These are phyloP conservation scores for Trematomus loennbergii DNA, from an alignment of 2,113 vertebrate genomes.

Conservation along the genomic window DNA sequence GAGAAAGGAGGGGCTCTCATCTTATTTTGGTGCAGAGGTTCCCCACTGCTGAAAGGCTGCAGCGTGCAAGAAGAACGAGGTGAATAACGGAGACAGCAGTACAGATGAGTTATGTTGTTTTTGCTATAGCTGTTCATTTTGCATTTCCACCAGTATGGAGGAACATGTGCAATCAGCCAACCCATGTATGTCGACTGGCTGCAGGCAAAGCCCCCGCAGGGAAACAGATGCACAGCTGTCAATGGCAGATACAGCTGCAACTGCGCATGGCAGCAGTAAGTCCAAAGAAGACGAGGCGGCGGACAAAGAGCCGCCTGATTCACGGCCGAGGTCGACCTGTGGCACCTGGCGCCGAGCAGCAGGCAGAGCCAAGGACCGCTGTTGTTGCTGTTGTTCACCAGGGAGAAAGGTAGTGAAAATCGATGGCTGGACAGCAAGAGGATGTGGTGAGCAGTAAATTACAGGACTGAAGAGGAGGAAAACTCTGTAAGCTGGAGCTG, in stretches of 20 bases:
- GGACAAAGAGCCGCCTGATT: constrained; percentile 17
- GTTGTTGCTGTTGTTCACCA: constrained; percentile 32
- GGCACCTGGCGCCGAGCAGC: constrained; percentile 48
- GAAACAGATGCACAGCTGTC: constrained; percentile 61
- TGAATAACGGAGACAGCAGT: constrained; percentile 37
- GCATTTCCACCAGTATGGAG: constrained; percentile 30
- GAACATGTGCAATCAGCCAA: constrained; percentile 19
- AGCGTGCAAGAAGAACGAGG: constrained; percentile 38
- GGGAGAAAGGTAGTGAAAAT: constrained; percentile 45
- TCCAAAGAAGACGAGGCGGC: constrained; percentile 14
- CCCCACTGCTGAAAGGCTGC: constrained; percentile 64
- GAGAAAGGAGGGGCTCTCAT: constrained; percentile 59
- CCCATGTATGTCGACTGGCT: constrained; percentile 37
- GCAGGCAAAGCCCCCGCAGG: constrained; percentile 43
- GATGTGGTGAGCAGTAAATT: constrained; percentile 60
- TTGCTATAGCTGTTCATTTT: constrained; percentile 28
- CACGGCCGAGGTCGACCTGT: constrained; percentile 38
- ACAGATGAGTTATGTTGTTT: constrained; percentile 18
- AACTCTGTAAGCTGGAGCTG: constrained; percentile 7
- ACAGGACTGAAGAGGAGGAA: constrained; percentile 38
- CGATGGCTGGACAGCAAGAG: constrained; percentile 43
- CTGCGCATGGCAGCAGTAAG: constrained; percentile 43
- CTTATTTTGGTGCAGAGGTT: constrained; percentile 78
- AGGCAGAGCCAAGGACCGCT: constrained; percentile 9
- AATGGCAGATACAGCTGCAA: constrained; percentile 40